Conservation (phyloP, 1,140 invertebrate species). For the Macrocentrus cingulum region DNA sequence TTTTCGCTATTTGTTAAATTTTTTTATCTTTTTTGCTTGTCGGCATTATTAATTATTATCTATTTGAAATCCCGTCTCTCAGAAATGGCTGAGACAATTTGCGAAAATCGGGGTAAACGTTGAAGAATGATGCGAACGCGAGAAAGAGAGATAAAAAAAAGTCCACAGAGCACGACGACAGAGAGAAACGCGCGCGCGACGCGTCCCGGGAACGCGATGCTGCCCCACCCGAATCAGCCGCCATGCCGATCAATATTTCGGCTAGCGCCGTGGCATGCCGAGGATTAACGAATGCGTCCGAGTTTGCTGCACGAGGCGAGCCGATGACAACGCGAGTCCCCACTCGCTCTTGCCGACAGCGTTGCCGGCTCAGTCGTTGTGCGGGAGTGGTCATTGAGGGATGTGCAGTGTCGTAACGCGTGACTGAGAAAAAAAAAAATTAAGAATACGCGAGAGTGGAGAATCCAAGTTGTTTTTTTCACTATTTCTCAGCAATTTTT, state of each 20-base stretch:
- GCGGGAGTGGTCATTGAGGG: slow-evolving; percentile 57
- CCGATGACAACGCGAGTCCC: too few relatives aligned
- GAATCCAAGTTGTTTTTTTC: slow-evolving; percentile 36
- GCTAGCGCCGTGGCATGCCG: slow-evolving; percentile 14
- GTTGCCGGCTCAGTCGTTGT: slow-evolving; percentile 56
- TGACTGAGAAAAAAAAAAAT: slow-evolving; percentile 34
- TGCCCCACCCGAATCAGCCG: slow-evolving; percentile 29
- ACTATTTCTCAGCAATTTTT: background rate
- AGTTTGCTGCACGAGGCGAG: slow-evolving; percentile 34
- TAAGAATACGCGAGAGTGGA: slow-evolving; percentile 19
- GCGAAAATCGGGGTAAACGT: background rate
- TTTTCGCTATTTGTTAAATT: too few relatives aligned
- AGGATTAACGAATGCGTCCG: slow-evolving; percentile 5
- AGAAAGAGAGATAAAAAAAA: slow-evolving; percentile 16
- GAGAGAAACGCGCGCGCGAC: slow-evolving; percentile 14
- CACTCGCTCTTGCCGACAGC: slow-evolving; percentile 43
- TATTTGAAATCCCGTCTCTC: background rate
- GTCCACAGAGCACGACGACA: background rate
- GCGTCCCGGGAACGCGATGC: slow-evolving; percentile 37
- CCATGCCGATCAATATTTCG: slow-evolving; percentile 34
- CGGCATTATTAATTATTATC: too few relatives aligned
- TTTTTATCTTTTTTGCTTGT: too few relatives aligned
- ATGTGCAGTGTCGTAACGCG: slow-evolving; percentile 51
- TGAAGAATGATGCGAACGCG: slow-evolving; percentile 12
- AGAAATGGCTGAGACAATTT: background rate